phyloP scores from a whole-genome alignment of 2,797 vertebrate species.

The Artibeus jamaicensis region DNA sequence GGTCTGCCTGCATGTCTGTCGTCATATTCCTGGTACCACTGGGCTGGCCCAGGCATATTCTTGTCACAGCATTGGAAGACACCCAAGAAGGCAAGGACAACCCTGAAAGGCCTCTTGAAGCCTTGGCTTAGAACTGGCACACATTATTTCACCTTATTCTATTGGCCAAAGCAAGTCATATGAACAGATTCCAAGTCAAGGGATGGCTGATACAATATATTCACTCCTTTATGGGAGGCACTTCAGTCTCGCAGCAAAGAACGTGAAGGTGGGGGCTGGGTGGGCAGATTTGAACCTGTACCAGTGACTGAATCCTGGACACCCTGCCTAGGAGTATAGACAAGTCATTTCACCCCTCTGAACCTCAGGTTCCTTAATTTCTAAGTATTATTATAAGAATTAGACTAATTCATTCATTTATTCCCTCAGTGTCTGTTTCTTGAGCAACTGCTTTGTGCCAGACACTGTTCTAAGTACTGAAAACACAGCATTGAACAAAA shows the following conservation, averaged over 20 bases:
- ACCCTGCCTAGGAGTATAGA: background rate
- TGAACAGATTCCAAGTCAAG: background rate
- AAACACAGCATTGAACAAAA: background rate
- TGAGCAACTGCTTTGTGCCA: background rate
- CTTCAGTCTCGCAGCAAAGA: background rate
- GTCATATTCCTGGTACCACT: background rate
- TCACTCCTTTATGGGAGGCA: background rate
- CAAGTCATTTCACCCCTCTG: background rate
- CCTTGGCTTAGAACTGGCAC: background rate
- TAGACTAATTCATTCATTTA: background rate
- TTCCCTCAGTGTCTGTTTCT: background rate
- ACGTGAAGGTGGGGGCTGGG: fast-evolving
- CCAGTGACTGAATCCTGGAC: background rate
- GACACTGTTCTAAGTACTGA: background rate
- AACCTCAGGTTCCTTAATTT: background rate
- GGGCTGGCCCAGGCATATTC: background rate
- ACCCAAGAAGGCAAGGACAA: background rate
- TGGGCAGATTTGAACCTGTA: background rate
- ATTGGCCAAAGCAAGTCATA: background rate
- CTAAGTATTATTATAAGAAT: background rate
- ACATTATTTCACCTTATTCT: background rate
- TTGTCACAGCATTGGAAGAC: background rate
- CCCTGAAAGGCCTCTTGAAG: fast-evolving
- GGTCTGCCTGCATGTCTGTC: fast-evolving
- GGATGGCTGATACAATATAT: too few species aligned